phyloP scores from a whole-genome alignment of 2,113 vertebrate genomes.

The Procapra przewalskii region DNA sequence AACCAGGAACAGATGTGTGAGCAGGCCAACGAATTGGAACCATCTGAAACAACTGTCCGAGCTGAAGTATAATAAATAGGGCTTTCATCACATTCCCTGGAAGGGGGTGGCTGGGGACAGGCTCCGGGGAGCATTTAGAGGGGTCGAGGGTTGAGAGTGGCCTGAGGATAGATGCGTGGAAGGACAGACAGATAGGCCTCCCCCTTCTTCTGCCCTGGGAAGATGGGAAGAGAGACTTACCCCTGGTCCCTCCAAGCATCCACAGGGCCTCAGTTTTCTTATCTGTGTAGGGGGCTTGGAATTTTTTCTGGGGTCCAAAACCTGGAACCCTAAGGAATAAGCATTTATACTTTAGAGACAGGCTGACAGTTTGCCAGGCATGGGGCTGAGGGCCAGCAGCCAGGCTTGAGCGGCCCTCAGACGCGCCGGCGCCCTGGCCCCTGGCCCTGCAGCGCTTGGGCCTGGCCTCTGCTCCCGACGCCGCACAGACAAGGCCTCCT shows the following conservation, averaged over 20 bases:
- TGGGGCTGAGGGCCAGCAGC: neutral
- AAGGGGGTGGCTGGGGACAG: constrained; percentile 80
- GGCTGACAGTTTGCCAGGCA: neutral
- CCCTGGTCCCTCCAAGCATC: neutral
- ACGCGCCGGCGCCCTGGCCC: fast-evolving
- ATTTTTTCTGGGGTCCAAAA: neutral
- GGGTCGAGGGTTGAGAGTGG: constrained; percentile 58
- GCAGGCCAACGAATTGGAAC: constrained; percentile 90
- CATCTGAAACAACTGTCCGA: constrained; percentile 95
- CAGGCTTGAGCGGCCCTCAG: neutral
- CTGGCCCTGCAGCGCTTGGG: neutral
- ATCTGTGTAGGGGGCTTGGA: neutral
- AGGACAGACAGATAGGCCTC: constrained; percentile 53
- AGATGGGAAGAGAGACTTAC: neutral
- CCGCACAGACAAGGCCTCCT: neutral
- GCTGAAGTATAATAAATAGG: constrained; percentile 92
- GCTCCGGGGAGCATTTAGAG: constrained; percentile 75
- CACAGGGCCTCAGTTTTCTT: neutral
- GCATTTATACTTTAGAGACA: neutral
- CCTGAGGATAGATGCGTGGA: constrained; percentile 25
- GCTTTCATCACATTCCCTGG: constrained; percentile 88
- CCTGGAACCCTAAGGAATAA: neutral
- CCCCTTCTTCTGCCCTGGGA: neutral
- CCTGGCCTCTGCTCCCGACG: neutral
- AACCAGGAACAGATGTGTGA: constrained; percentile 93